These are phyloP conservation scores for Drosophila nigricruria DNA, from an alignment of 2,888 invertebrate species.

Conservation along the genomic window DNA sequence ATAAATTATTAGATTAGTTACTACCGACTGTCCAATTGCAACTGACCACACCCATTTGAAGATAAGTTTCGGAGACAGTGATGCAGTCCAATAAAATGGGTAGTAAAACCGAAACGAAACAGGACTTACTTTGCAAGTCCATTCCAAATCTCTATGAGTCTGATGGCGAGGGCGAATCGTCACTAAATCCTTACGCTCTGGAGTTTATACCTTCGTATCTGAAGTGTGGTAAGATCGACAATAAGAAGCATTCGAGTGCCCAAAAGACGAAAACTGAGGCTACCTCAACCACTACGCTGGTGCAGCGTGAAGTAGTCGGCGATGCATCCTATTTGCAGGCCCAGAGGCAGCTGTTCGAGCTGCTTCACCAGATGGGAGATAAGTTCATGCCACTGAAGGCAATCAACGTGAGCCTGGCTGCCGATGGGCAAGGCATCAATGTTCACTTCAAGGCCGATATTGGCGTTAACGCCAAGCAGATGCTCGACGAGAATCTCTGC, in stretches of 20 bases:
- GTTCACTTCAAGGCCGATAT: constrained; percentile 36
- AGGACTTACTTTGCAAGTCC: constrained; percentile 19
- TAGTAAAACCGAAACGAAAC: constrained; percentile 18
- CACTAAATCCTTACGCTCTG: constrained; percentile 43
- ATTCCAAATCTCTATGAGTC: constrained; percentile 13
- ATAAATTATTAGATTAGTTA: constrained; percentile 40
- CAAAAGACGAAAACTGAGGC: constrained; percentile 32
- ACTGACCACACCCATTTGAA: constrained; percentile 4
- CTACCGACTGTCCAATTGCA: constrained; percentile 9
- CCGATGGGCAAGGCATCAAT: constrained; percentile 53
- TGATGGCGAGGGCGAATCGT: constrained; percentile 22
- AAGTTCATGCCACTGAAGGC: constrained; percentile 43
- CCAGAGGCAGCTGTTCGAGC: constrained; percentile 45
- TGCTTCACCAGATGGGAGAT: constrained; percentile 50
- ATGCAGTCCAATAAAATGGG: constrained; percentile 24
- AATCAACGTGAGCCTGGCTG: constrained; percentile 30
- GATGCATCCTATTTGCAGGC: constrained; percentile 41
- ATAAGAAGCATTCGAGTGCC: not conserved
- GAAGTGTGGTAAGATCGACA: constrained; percentile 4
- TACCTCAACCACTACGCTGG: constrained; percentile 48
- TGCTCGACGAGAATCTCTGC: constrained; percentile 40
- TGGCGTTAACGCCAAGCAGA: constrained; percentile 4
- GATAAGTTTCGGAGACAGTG: constrained; percentile 5
- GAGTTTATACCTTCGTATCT: constrained; percentile 46
- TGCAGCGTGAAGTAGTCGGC: constrained; percentile 25